These are phyloP conservation scores for Portunus trituberculatus DNA, from an alignment of 1,140 invertebrate genomes.

Conservation along the genomic window DNA sequence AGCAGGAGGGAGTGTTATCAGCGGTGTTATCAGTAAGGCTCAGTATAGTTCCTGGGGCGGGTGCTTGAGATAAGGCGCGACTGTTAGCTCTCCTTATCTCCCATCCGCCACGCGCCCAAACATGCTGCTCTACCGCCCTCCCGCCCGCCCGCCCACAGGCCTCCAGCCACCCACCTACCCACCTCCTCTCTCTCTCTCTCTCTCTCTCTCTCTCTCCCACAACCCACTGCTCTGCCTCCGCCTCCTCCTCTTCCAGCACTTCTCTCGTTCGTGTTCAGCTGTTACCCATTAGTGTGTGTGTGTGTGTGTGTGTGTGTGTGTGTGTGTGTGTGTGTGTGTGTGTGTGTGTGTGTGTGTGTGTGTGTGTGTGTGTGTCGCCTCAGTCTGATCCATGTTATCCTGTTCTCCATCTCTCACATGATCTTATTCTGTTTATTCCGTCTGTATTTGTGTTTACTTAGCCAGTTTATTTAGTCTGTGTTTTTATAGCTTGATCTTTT, in stretches of 20 bases:
- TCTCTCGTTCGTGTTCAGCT: too few species aligned
- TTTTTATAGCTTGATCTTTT: neutral
- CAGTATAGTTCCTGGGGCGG: constrained; percentile 28
- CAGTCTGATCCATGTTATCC: neutral
- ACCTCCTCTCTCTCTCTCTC: neutral
- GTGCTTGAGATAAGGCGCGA: constrained; percentile 36
- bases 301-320: too few species aligned
- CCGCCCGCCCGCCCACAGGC: neutral
- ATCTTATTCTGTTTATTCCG: neutral
- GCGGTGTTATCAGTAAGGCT: constrained; percentile 30
- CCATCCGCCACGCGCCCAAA: constrained; percentile 32
- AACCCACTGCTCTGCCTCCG: too few species aligned
- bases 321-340: too few species aligned
- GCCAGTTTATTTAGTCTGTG: neutral
- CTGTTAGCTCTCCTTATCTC: constrained; percentile 31
- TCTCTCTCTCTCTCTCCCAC: neutral
- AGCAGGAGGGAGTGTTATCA: neutral
- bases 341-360: too few species aligned
- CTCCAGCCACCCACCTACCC: neutral
- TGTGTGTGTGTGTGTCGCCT: too few species aligned
- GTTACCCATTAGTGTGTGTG: too few species aligned
- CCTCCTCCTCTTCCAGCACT: neutral
- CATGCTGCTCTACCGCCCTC: neutral
- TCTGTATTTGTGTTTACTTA: neutral
- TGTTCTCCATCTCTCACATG: neutral